A percentile compares a stretch with the other conserved stretches of the same genome.
These are phyloP conservation scores for Callorhinus ursinus DNA, from an alignment of 2,113 vertebrate genomes.

Conservation along the genomic window DNA sequence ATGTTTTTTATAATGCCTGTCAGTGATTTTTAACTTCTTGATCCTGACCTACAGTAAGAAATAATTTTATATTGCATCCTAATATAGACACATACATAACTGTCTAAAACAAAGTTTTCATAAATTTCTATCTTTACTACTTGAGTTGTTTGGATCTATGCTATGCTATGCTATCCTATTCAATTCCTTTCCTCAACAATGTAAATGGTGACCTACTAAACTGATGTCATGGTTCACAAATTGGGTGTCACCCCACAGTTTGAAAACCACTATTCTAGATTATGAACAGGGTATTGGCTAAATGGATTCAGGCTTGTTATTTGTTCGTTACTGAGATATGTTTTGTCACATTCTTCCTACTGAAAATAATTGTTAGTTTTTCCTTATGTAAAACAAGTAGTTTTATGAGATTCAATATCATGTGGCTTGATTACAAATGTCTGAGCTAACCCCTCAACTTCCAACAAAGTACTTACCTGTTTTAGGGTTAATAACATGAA, in stretches of 20 bases:
- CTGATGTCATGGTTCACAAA: not conserved
- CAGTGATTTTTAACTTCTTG: not conserved
- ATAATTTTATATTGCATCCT: not conserved
- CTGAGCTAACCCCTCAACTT: not conserved
- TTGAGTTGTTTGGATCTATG: not conserved
- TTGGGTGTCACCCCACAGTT: not conserved
- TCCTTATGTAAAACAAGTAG: not conserved
- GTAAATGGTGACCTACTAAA: not conserved
- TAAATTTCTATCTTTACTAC: not conserved
- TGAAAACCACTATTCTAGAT: not conserved
- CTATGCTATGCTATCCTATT: not conserved
- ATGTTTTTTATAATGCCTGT: not conserved
- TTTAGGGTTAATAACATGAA: constrained; percentile 4
- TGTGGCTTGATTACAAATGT: not conserved
- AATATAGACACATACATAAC: not conserved
- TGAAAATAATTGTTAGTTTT: constrained; percentile 11
- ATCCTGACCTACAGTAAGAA: not conserved
- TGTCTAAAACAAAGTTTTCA: constrained; percentile 1
- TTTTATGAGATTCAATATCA: not conserved
- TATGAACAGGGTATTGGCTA: not conserved
- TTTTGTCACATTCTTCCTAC: not conserved
- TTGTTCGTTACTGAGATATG: not conserved
- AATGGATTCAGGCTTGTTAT: not conserved
- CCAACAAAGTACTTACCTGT: not conserved
- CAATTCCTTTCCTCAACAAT: not conserved